Conservation (phyloP, 2,888 invertebrate species). For the Gari tellinella region DNA sequence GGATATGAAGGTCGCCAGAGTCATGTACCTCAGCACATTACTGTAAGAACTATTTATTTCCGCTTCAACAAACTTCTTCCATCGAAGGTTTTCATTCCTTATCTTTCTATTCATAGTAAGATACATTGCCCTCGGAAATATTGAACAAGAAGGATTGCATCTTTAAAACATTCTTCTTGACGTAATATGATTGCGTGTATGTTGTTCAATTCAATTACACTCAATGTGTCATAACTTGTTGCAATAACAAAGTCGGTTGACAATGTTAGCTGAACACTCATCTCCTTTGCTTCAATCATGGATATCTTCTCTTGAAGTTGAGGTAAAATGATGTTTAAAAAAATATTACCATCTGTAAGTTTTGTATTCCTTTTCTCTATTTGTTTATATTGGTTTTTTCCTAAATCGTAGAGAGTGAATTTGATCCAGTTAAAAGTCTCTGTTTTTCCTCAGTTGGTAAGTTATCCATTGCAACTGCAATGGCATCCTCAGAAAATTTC, state of each 20-base stretch:
- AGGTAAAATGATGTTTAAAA: conserved; percentile 5
- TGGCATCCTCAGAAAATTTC: conserved; percentile 14
- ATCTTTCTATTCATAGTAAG: not conserved
- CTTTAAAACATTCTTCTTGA: conserved; percentile 2
- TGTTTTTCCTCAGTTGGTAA: conserved; percentile 6
- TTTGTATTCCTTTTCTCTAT: not conserved
- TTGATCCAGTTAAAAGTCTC: conserved; percentile 1
- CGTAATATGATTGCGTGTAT: not conserved
- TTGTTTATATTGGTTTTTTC: conserved; percentile 2
- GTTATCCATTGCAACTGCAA: not conserved
- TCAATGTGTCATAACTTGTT: conserved; percentile 1
- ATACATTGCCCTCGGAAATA: conserved; percentile 16
- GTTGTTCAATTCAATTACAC: not conserved
- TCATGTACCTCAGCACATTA: conserved; percentile 18
- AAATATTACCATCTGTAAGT: not conserved
- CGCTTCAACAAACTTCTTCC: conserved; percentile 11
- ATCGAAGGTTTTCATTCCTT: not conserved
- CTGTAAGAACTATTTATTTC: conserved; percentile 8
- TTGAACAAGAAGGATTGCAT: not conserved
- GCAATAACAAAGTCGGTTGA: conserved; percentile 5
- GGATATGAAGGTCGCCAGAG: conserved; percentile 16
- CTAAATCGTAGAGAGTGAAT: conserved; percentile 4
- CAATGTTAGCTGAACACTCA: conserved; percentile 10
- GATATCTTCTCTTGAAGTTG: conserved; percentile 5
- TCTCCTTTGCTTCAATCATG: conserved; percentile 9